Percentiles rank a stretch among this genome's conserved stretches.
phyloP scores from a whole-genome alignment of 2,888 invertebrate genomes.

The Pilophorus perplexus region DNA sequence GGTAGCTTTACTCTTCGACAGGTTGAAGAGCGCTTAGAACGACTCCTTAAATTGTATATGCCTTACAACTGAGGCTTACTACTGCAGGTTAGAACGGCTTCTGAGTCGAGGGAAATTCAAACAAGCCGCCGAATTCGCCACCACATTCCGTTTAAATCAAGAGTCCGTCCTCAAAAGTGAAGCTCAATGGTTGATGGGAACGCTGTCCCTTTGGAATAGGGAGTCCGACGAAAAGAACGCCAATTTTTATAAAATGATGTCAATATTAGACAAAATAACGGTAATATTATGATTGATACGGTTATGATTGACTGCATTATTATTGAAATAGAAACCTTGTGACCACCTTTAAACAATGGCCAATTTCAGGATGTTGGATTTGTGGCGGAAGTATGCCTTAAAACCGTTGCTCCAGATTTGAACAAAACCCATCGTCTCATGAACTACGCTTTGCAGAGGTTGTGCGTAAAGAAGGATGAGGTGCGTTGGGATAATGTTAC shows the following conservation, averaged over 20 bases:
- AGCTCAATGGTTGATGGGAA: slow-evolving; percentile 52
- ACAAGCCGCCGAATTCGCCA: slow-evolving; percentile 56
- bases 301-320: background rate
- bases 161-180: slow-evolving; percentile 54
- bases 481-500: too few species aligned
- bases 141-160: slow-evolving; percentile 53
- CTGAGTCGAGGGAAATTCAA: slow-evolving; percentile 54
- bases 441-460: too few species aligned
- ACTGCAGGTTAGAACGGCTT: slow-evolving; percentile 51
- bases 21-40: too few species aligned
- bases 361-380: slow-evolving; percentile 52
- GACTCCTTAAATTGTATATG: background rate
- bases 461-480: too few species aligned
- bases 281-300: slow-evolving; percentile 32
- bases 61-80: background rate
- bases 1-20: too few species aligned
- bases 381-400: slow-evolving; percentile 54
- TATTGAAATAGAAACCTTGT: background rate
- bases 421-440: too few species aligned
- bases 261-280: slow-evolving; percentile 53
- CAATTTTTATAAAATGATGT: slow-evolving; percentile 53
- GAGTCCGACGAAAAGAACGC: slow-evolving; percentile 45
- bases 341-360: too few species aligned
- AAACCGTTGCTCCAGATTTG: too few species aligned
- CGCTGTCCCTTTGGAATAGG: slow-evolving; percentile 51